Evolutionary conservation across 2,113 vertebrate species (phyloP), one percentile per base, ranked within the genome.

Genomic region (Bombycilla garrulus): DNA sequence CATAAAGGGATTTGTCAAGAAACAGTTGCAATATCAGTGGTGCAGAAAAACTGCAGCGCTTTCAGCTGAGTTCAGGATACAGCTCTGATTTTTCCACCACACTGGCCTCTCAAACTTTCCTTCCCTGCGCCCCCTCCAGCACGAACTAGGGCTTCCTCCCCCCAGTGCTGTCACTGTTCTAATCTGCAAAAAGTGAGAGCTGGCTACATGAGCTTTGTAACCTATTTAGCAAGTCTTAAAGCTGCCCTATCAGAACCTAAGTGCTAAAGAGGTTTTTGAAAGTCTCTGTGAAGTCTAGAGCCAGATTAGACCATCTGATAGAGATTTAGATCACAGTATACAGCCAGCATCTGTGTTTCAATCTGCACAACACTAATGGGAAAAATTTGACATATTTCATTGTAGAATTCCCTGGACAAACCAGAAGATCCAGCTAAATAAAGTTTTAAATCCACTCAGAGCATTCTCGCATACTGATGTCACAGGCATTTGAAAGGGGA

Each of bases 1-100:
- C 81, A 95, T 86, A 97, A 97, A 97, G 72, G 81, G 86, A 95
- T 97, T 96, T 97, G 92, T 96, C 90, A 97, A 96, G 90, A 95
- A 96, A 66, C 79, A 96, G 87, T 83, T 89, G 86, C 85, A 90
- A 23, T 86, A 90, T 81, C 93, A 89, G 56, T 51, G 86, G 80
- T 96, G 93, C 90, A 96, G 95, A 96, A 92, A 95, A 97, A 78
- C 85, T 90, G 78, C 80, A 60, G 76, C 51, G 45, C n/a, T 82
- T 5, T 94, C 83, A 72, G 45, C 58, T 66, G 66, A 44, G 81
- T 85, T 57, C 48, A 35, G 31, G 81, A 62, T 21, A 54, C 6
- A 76, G 71, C 62, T 48, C 12, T 28, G 42, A 62, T 95, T 92
- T 78, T 78, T 74, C 71, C 36, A 51, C 11, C 61, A 60, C 45